Evolutionary conservation across 2,113 vertebrate genomes (phyloP), one percentile per base, ranked within the genome.

Genomic region (Channa maculata): DNA sequence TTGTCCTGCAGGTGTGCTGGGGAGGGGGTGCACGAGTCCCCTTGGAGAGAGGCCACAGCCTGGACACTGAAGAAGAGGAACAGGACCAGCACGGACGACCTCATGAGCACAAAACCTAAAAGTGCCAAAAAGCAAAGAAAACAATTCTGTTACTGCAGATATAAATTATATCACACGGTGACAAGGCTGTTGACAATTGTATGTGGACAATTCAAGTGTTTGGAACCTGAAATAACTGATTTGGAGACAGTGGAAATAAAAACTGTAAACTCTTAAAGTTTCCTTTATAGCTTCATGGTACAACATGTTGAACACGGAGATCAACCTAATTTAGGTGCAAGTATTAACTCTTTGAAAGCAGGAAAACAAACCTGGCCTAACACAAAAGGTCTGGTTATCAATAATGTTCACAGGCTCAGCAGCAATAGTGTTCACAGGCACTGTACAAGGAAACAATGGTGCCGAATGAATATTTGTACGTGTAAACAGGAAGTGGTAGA

Each of bases 41-140:
- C 95, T 89, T 92, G 90, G 74, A 92, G 84, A 86, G 95, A 89
- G 46, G 94, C 94, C 92, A 94, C 94, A 86, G 96, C 96, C 94
- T 95, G 96, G 93, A 92, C 95, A 94, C 96, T 95, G 93, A 97
- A 95, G 94, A 98, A 64, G 94, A 97, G 95, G 90, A 96, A 94
- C 95, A 96, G 94, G 92, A 95, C 94, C 95, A 99, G 96, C 96
- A 95, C 94, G 92, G 96, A 97, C 94, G 95, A 97, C 95, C 95
- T 95, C 97, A 97, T 96, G 96, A 95, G 94, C 96, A 95, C 87
- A 82, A 75, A 61, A 92, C 91, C 94, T 94, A 79, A 53, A 12
- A 60, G 58, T 15, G 51, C 45, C 43, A 71, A 14, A 2, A 36
- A 62, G 14, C 71, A 86, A 2, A 15, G 0, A 52, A 34, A 63